phyloP scores from a whole-genome alignment of 2,113 vertebrate genomes.

The Clarias magur region DNA sequence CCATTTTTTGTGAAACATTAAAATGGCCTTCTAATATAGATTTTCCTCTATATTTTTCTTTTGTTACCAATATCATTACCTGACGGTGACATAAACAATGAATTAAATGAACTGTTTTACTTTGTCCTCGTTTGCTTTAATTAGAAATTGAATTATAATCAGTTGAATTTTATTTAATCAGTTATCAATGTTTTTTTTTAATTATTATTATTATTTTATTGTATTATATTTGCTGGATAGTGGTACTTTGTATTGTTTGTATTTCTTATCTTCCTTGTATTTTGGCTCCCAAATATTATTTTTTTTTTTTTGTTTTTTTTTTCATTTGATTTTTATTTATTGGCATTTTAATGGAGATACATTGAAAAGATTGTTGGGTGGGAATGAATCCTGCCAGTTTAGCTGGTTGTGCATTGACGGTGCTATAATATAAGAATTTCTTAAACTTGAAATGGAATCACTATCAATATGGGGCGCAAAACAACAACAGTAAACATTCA shows the following conservation, averaged over 20 bases:
- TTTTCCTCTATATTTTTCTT: conserved; percentile 10
- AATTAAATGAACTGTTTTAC: conserved; percentile 6
- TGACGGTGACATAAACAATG: conserved; percentile 23
- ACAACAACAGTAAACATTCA: neutral
- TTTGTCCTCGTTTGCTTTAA: conserved; percentile 31
- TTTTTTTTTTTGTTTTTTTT: conserved; percentile 14
- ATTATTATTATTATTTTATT: neutral
- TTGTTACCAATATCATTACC: neutral
- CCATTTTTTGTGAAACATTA: conserved; percentile 16
- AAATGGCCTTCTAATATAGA: neutral
- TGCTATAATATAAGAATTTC: conserved; percentile 41
- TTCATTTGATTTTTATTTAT: conserved; percentile 33
- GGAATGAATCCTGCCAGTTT: conserved; percentile 18
- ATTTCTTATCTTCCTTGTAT: conserved; percentile 23
- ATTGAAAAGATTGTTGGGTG: conserved; percentile 7
- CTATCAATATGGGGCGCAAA: neutral
- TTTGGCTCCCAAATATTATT: conserved; percentile 8
- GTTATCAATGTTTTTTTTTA: conserved; percentile 13
- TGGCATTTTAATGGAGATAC: conserved; percentile 29
- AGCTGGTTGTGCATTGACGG: conserved; percentile 32
- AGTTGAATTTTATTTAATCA: conserved; percentile 32
- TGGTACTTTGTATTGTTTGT: conserved; percentile 44
- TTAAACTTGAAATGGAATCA: conserved; percentile 46
- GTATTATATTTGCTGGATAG: conserved; percentile 39
- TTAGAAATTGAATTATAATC: conserved; percentile 31